Base-by-base conservation (phyloP, 2,888 invertebrate genomes). In the Mellilla xanthometata region DNA sequence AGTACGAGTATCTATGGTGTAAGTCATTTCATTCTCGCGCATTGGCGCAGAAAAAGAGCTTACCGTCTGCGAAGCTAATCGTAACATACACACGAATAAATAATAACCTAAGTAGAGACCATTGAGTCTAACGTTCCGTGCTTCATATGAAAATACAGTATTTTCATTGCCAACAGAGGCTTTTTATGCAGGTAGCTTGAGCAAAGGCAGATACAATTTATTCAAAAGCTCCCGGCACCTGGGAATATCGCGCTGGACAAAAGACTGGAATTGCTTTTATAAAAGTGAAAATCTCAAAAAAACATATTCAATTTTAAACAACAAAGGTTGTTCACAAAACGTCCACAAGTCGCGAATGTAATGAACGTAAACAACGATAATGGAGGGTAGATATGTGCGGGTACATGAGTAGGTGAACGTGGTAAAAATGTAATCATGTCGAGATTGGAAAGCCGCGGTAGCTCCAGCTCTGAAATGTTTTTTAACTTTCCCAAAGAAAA, bases 221-320 rank as follows among this genome's bases (percentile, higher is more conserved):
- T 76, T 72, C 68, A 68, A 62, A 65, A 62, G 61, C 65, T n/a
- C n/a, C 62, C 54, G 51, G 60, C 68, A 56, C 60, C 55, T 49
- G 56, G 57, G 68, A 65, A 68, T 59, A 59, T 49, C 49, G 39
- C 34, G 32, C 64, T 59, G 68, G 69, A 68, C 72, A 69, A 74
- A 65, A 67, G 66, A 33, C 62, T 63, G 49, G 63, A 68, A 74
- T 69, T 72, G 62, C 68, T 63, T 69, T 71, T 70, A 68, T 59
- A 60, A 62, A 56, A 58, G 49, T 51, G 60, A 68, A 68, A 62
- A 62, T 62, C 63, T 62, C 56, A 52, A 56, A 61, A 58, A 58
- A 60, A 52, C 48, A 49, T 60, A 63, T 64, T 65, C 51, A 67
- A 61, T 65, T 52, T 64, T 60, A 51, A 53, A 59, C 54, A 47